Percentiles rank a stretch among this genome's conserved stretches.
phyloP scores from a whole-genome alignment of 1,140 invertebrate species.

The Drosophila pandora region DNA sequence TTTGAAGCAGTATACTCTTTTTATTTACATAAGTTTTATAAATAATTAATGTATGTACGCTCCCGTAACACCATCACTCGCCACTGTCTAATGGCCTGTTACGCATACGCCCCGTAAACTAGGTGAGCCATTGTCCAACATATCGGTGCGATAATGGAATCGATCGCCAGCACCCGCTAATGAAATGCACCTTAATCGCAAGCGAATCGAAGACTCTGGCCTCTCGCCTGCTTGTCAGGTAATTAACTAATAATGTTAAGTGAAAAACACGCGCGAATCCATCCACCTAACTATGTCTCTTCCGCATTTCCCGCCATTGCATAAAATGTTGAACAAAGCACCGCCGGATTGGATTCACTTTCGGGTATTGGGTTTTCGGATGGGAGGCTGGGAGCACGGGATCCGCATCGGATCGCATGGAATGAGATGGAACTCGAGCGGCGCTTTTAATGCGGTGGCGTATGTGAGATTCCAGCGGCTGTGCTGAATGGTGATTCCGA shows the following conservation, averaged over 20 bases:
- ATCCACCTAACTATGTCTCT: slow-evolving; percentile 45
- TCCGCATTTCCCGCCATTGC: slow-evolving; percentile 58
- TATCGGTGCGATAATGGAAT: slow-evolving; percentile 43
- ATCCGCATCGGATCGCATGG: slow-evolving; percentile 1
- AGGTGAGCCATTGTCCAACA: slow-evolving; percentile 50
- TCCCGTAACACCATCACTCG: neutral
- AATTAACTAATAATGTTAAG: slow-evolving; percentile 50
- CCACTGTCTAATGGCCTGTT: slow-evolving; percentile 2
- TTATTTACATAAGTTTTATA: no score
- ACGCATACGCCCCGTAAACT: slow-evolving; percentile 38
- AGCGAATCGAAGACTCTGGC: slow-evolving; percentile 3
- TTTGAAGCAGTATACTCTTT: neutral
- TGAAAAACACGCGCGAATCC: slow-evolving; percentile 42
- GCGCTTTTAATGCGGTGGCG: slow-evolving; percentile 3
- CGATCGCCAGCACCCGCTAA: slow-evolving; percentile 25
- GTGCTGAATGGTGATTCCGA: slow-evolving; percentile 33
- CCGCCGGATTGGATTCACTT: slow-evolving; percentile 13
- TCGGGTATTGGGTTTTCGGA: neutral
- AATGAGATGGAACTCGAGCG: slow-evolving; percentile 21
- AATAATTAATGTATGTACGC: neutral
- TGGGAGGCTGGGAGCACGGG: neutral
- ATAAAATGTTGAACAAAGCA: slow-evolving; percentile 57
- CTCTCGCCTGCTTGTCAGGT: slow-evolving; percentile 14
- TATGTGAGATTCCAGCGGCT: slow-evolving; percentile 42
- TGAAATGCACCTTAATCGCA: slow-evolving; percentile 45